Base-by-base conservation (phyloP, 2,113 vertebrate genomes). In the Erythrolamprus reginae region DNA sequence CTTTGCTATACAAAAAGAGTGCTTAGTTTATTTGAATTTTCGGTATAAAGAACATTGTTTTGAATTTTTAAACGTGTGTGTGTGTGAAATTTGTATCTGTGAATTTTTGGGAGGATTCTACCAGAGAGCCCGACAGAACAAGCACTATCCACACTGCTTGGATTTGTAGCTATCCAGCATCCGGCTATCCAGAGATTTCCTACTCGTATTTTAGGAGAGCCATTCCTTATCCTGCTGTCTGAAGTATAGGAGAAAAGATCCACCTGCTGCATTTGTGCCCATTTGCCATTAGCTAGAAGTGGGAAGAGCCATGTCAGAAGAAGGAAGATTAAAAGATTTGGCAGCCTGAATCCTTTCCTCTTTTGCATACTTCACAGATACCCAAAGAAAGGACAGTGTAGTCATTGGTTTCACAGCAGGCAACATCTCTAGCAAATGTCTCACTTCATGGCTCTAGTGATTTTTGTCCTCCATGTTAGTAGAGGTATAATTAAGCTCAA, bases 361-460 rank as follows among this genome's bases (percentile, higher is more conserved):
- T 77, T n/a, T 17, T 52, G 52, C 50, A 53, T 86, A 51, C 19
- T 38, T 33, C 28, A 10, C 6, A 38, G 50, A 86, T 86, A 9
- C 84, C 33, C n/a, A 84, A 61, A 87, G 47, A 45, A 9, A 45
- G 24, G 52, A 38, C 33, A 48, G 65, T 33, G 28, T 23, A 88
- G n/a, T 50, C 70, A 87, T 83, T 83, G 65, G 70, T 88, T 88
- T 91, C 90, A 61, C 52, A 58, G 86, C 52, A 77, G 70, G 90
- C 45, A 83, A 24, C 5, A 15, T 48, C 42, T 88, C 53, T 58
- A 88, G n/a, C 45, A 91, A 88, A 88, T 45, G 88, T 89, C 84
- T 21, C 45, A 12, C 82, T 90, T 87, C 55, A 86, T 87, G 38
- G 33, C 88, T 52, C 86, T 82, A 0, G 0, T 55, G 17, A 58